Base-by-base conservation (phyloP, 2,797 vertebrate genomes). In the Nannoperca obscura region DNA sequence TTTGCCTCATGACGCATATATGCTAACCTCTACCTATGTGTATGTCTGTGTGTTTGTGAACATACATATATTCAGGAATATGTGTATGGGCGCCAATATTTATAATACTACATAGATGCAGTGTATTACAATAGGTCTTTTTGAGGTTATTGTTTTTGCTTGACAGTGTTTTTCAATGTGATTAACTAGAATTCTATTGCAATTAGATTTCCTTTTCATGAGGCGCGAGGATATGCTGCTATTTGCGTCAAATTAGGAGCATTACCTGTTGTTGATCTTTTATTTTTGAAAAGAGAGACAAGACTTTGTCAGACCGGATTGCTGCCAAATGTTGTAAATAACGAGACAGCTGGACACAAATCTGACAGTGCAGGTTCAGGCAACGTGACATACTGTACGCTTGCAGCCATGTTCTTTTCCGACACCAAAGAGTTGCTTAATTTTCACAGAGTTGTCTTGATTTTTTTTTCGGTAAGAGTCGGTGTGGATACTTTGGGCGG, bases 291-390 rank as follows among this genome's bases (percentile, higher is more conserved):
- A 76, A 64, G 67, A 84, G 80, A 83, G 74, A 79, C 49, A 64
- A 91, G 69, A 83, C 79, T 82, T 87, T 76, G 90, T 94, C 86
- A 36, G 86, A 93, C 92, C 87, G 90, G 87, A 90, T 93, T 89
- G 93, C 95, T 96, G 95, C 94, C 95, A 96, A 96, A 96, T 92
- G 85, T 86, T 96, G 94, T 96, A 96, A 95, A 95, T 95, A 95
- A 73, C 27, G 40, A 46, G 85, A 93, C 91, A 93, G 89, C 92
- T 93, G 91, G 90, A 94, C 95, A 94, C 95, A 95, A 96, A 95
- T 95, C 95, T 96, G 95, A 96, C 95, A 94, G 95, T 94, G 95
- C 92, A 92, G 89, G 84, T 76, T 90, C 79, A 78, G 86, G 83
- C 75, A 74, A 64, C 53, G 85, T 84, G 80, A 82, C 85, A 74